Evolutionary conservation across 2,113 vertebrate species (phyloP), one percentile per base, ranked within the genome.

Genomic region (Sus scrofa): DNA sequence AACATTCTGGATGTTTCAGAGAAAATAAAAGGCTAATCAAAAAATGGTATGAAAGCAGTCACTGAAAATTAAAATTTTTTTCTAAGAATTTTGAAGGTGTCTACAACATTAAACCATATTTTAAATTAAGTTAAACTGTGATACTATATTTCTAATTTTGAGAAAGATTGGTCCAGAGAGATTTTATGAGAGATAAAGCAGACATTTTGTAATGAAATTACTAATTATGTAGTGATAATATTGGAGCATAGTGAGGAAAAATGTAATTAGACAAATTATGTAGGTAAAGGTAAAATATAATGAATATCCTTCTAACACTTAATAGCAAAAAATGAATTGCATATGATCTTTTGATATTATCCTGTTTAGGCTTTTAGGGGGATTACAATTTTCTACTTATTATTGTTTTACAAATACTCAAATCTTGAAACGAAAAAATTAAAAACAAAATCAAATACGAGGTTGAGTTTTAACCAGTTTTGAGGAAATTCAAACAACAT

Each of bases 41-140:
- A 70, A 84, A 92, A 62, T n/a, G 2, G 7, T 88, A 63, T 15
- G 11, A 70, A 77, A 84, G 52, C 19, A 89, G 6, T 16, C 24
- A 77, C 16, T 83, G 68, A 89, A 95, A 88, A 83, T 52, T 52
- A 50, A n/a, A n/a, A n/a, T 19, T 39, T 62, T 32, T 68, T 91
- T 34, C 20, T 32, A 56, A 27, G 9, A 62, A 8, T 54, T 63
- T 63, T 44, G 24, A 94, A 87, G 30, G 39, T 54, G 9, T 16
- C 3, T 34, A 86, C 15, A 58, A 44, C 9, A 26, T 84, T 65
- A 65, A 75, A 22, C 2, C 1, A 3, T n/a, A 0, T 71, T 91
- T 91, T 71, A 2, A 94, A 70, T 71, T 44, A 75, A 9, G 10
- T 83, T 93, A 39, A 86, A 70, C 24, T 84, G 20, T 24, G 34